Evolutionary conservation across 2,113 vertebrate species (phyloP).

Genomic region (Triplophysa siluroides): DNA sequence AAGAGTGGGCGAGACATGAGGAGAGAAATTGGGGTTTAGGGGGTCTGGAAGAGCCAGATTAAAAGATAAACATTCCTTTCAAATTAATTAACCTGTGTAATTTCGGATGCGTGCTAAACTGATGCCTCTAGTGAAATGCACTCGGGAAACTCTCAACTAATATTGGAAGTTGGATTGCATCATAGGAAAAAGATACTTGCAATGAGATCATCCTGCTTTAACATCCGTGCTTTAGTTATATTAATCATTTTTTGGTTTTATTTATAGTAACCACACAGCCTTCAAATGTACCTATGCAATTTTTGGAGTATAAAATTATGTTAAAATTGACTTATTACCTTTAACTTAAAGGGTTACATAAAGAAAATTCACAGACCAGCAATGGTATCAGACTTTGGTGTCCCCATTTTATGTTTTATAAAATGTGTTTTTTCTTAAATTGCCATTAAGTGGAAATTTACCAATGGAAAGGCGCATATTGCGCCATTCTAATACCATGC

Average conservation of each 20-base stretch:
- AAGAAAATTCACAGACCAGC: no score
- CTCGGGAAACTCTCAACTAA: constrained; percentile 9
- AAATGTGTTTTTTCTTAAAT: no score
- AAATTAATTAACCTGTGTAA: constrained; percentile 44
- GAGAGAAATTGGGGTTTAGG: constrained; percentile 9
- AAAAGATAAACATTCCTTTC: constrained; percentile 24
- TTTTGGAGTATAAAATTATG: no score
- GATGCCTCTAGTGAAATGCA: constrained; percentile 15
- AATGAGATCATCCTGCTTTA: constrained; percentile 11
- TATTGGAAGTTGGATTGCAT: constrained; percentile 16
- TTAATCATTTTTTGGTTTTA: no score
- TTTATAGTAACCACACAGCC: no score
- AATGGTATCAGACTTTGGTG: no score
- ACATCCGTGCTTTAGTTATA: no score
- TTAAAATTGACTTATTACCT: no score
- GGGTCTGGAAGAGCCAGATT: neutral
- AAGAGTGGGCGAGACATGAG: neutral
- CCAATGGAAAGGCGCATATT: neutral
- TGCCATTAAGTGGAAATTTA: no score
- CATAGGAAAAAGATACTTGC: neutral
- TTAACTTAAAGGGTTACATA: no score
- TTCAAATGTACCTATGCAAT: no score
- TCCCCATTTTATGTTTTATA: no score
- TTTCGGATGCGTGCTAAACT: constrained; percentile 10
- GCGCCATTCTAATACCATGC: constrained; percentile 19